Conservation (phyloP, 2,797 vertebrate genomes). For the Lithobates pipiens region DNA sequence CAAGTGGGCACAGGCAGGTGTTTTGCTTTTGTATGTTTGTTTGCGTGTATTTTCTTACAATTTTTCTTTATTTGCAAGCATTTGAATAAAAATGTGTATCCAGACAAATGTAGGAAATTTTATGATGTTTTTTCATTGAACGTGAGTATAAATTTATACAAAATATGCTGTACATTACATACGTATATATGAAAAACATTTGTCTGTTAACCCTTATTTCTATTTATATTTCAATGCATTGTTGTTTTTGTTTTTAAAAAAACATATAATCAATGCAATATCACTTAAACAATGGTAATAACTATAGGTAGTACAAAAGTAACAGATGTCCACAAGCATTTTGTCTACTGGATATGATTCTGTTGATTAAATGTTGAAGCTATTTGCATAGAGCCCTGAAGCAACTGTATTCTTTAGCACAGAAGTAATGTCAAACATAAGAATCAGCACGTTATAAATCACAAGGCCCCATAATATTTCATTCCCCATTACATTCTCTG, state of each 20-base stretch:
- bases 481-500: slow-evolving; percentile 30
- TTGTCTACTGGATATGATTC: neutral
- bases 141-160: neutral
- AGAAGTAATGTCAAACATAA: slow-evolving; percentile 45
- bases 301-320: neutral
- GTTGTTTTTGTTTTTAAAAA: too few species aligned
- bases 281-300: neutral
- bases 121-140: neutral
- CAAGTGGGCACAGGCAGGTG: too few species aligned
- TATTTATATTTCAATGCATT: too few species aligned
- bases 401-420: slow-evolving; percentile 37
- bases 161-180: neutral
- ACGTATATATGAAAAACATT: neutral
- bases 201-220: too few species aligned
- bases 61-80: too few species aligned
- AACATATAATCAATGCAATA: neutral
- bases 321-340: neutral
- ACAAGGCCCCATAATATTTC: slow-evolving; percentile 28
- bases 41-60: too few species aligned
- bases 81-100: too few species aligned
- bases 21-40: too few species aligned
- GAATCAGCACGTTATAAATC: slow-evolving; percentile 49
- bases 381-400: slow-evolving; percentile 20
- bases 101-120: too few species aligned
- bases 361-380: slow-evolving; percentile 25